A percentile compares a stretch with the other conserved stretches of the same genome.
These are phyloP conservation scores for Rhopalosiphum padi DNA, from an alignment of 1,140 invertebrate genomes.

Conservation along the genomic window DNA sequence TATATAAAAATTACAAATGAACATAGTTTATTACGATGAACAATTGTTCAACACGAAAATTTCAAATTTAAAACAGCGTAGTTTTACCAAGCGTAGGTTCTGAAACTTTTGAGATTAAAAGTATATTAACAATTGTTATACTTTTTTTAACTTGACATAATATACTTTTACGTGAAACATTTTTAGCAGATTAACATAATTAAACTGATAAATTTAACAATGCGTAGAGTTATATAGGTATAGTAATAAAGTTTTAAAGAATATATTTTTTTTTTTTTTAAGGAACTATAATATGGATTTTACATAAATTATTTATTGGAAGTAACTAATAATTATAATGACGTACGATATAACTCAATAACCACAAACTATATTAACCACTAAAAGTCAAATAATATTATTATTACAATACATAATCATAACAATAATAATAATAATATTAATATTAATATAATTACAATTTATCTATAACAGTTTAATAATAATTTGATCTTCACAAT, in stretches of 20 bases:
- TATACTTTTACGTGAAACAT: not conserved
- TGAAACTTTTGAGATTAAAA: not conserved
- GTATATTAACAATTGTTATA: conserved; percentile 7
- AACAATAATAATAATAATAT: not conserved
- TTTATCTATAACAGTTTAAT: not conserved
- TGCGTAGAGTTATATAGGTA: not conserved
- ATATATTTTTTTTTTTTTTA: not conserved
- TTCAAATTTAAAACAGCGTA: not conserved
- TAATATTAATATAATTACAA: not conserved
- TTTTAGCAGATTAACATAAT: not conserved
- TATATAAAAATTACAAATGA: not conserved
- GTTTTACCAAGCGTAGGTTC: not conserved
- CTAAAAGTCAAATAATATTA: conserved; percentile 12
- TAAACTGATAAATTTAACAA: not conserved
- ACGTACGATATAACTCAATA: not conserved
- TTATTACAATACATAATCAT: not conserved
- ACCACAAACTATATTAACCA: not conserved
- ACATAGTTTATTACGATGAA: not conserved
- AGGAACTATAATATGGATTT: not conserved
- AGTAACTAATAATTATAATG: not conserved
- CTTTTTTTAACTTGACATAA: not conserved
- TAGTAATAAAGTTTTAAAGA: not conserved
- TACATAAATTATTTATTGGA: not conserved
- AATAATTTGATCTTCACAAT: not conserved
- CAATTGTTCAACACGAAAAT: not conserved